Conservation (phyloP, 2,113 vertebrate species). For the Hyperoodon ampullatus region DNA sequence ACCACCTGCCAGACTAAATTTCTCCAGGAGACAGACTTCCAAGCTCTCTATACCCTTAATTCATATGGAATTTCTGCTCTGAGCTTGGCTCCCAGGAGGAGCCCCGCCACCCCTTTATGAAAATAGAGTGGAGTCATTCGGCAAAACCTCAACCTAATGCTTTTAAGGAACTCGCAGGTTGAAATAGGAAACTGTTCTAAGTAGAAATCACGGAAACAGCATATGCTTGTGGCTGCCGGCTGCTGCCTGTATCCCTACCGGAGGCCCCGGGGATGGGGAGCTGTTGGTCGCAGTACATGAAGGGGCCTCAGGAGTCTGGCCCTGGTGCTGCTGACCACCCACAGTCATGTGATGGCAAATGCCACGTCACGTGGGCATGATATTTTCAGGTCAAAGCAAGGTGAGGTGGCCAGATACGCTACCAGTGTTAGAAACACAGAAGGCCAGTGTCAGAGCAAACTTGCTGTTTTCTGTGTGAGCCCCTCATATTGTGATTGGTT, state of each 20-base stretch:
- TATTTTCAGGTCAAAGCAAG: constrained; percentile 27
- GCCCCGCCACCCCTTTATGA: constrained; percentile 71
- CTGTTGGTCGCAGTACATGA: not conserved
- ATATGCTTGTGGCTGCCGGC: constrained; percentile 39
- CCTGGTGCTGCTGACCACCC: not conserved
- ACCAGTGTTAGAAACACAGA: not conserved
- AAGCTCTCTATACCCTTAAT: constrained; percentile 29
- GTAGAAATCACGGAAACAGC: constrained; percentile 68
- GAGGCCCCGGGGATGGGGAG: not conserved
- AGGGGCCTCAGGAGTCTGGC: not conserved
- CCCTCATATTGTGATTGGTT: not conserved
- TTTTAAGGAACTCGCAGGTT: constrained; percentile 78
- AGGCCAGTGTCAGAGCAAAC: not conserved
- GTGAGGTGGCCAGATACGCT: not conserved
- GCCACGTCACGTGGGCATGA: not conserved
- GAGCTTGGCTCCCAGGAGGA: constrained; percentile 58
- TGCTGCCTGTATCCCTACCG: not conserved
- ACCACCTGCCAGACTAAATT: not conserved
- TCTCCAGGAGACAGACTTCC: constrained; percentile 6
- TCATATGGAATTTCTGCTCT: constrained; percentile 65
- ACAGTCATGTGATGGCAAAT: not conserved
- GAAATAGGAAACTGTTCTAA: constrained; percentile 71
- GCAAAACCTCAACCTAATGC: constrained; percentile 71
- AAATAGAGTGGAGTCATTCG: constrained; percentile 68
- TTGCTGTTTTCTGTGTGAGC: not conserved